Base-by-base conservation (phyloP, 1,140 invertebrate genomes). In the Hypothenemus hampei region DNA sequence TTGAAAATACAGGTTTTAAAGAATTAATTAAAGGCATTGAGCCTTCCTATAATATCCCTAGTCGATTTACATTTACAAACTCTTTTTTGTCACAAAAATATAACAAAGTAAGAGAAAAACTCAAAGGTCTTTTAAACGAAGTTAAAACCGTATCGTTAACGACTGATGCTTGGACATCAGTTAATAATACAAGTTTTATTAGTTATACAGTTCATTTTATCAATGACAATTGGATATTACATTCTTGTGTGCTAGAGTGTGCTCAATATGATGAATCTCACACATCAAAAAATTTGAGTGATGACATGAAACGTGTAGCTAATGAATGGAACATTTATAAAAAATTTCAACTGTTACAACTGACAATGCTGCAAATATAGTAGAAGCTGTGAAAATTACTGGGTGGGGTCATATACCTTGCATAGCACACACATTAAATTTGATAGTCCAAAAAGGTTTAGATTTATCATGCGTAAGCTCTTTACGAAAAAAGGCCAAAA, bases 361-460 rank as follows among this genome's bases (percentile, higher is more conserved):
- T 8, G 66, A 68, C 33, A 69, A 67, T 56, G 66, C 60, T 4
- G 35, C 58, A n/a, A 69, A 69, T 50, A 57, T 69, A 7, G 40
- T 58, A 13, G 57, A 59, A 26, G 62, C 64, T 24, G 50, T 66
- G 26, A 59, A 41, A 41, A 21, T 58, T 37, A 52, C 37, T 23
- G 22, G 49, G 37, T 60, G 58, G 26, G 43, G 39, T 18, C 63
- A 69, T 40, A 44, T 71, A 10, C 49, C 57, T 5, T 69, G 69
- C 33, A 65, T 69, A 37, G 64, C 67, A 0, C 69, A 69, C 24
- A 65, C 59, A 1, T 29, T 70, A 15, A 67, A 70, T 48, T 39
- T 69, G 7, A 59, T 69, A 1, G 59, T 64, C 15, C 49, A 56
- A 41, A n/a, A n/a, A n/a, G n/a, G n/a, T 36, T 22, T 47, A 31